Base-by-base conservation (phyloP, 2,113 vertebrate species). In the Phylloscopus trochilus region DNA sequence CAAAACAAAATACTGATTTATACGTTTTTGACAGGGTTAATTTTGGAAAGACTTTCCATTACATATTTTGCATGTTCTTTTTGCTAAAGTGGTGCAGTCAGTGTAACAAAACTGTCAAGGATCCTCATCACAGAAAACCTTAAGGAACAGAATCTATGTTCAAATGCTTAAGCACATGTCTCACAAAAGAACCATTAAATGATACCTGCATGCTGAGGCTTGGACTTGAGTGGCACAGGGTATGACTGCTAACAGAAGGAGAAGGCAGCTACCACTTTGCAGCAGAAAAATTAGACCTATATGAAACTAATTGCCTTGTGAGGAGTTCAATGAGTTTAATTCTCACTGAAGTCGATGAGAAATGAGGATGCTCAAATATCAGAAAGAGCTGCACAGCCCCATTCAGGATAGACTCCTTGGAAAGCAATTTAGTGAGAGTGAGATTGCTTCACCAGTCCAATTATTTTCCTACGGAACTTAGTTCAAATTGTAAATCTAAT, bases 361-460 rank as follows among this genome's bases (percentile, higher is more conserved):
- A 30, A 33, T 22, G 46, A 89, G 74, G 53, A 68, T 87, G 58
- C 39, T 80, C 58, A 80, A 60, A 46, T 43, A 87, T 30, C 26
- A 89, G 69, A 44, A 72, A 55, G 27, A 88, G n/a, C 73, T 80
- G 83, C 67, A 62, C 58, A 91, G 89, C 21, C n/a, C 63, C 55
- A 7, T 58, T 78, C 92, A 91, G 87, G 78, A 92, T 28, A 76
- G 58, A 51, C 7, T 93, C 74, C 81, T 69, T 10, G 9, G 90
- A 97, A 97, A 97, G 96, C 97, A 97, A 97, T 98, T 96, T 97
- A 90, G 86, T 55, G 62, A 92, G 69, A 96, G 44, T 41, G 63
- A 97, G 93, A 97, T 96, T 97, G 96, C 96, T 97, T 96, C 64
- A 91, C 72, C 77, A 94, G 59, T 73, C 94, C 96, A 97, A 97